Base-by-base conservation (phyloP, 2,888 invertebrate species). In the Cremastinae sp. region DNA sequence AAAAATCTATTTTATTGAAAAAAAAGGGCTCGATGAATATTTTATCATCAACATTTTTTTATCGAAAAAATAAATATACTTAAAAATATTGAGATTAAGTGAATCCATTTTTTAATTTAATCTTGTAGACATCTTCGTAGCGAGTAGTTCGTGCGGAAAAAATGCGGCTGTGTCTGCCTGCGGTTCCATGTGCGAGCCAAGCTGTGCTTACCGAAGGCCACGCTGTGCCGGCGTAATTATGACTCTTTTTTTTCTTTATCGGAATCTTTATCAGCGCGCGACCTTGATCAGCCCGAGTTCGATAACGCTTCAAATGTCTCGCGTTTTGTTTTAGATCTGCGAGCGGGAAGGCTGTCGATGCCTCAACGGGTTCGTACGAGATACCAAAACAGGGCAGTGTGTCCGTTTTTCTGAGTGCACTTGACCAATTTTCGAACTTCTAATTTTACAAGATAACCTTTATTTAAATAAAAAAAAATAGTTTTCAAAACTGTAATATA, bases 181-280 rank as follows among this genome's bases (percentile, higher is more conserved):
- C n/a, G 56, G 56, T 10, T 1, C 34, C 10, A 16, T 18, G 14
- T 68, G 66, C 18, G 66, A 66, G 53, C 45, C 54, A 8, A 58
- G 56, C 0, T 68, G 66, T n/a, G 36, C 36, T 9, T 9, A 7
- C 2, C 66, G 45, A n/a, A 10, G 18, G n/a, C 56, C 56, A 34
- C 0, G 14, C 22, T 47, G 47, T 34, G 4, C 22, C 9, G 5
- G 2, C 12, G 66, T 68, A 28, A 68, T 34, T 56, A 28, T 18
- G 0, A n/a, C n/a, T n/a, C n/a, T n/a, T n/a, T n/a, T n/a, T n/a
- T n/a, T 38, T 8, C 4, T 38, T 20, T 18, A 20, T 34, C n/a
- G 12, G 4, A 51, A 51, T 3, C 2, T 28, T 51, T 22, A 51
- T 51, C 51, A 16, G 8, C 10, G 10, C 51, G 2, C 51, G 51